Percentiles rank a stretch among this genome's conserved stretches.
Evolutionary conservation across 2,797 vertebrate genomes (phyloP).

Genomic region (Amphiprion clarkii): DNA sequence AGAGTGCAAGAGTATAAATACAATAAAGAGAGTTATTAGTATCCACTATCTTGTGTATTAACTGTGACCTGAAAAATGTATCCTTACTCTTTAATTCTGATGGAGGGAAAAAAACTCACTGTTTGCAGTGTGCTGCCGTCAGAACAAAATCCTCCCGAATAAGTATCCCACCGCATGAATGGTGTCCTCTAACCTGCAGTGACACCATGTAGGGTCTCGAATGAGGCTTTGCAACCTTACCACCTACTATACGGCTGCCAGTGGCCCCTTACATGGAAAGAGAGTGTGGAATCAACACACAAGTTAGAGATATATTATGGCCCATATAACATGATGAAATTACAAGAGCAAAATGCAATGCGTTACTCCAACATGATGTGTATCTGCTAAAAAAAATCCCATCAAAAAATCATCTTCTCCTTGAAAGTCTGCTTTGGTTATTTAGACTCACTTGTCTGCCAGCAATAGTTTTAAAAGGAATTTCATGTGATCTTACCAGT

Average conservation of each 20-base stretch:
- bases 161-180: constrained; percentile 78
- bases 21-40: too few species aligned
- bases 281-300: neutral
- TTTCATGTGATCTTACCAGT: constrained; percentile 60
- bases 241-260: constrained; percentile 73
- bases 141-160: constrained; percentile 79
- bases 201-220: constrained; percentile 84
- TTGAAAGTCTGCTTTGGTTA: neutral
- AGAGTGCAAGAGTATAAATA: too few species aligned
- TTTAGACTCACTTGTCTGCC: neutral
- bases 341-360: neutral
- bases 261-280: constrained; percentile 60
- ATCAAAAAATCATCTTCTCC: too few species aligned
- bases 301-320: neutral
- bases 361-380: neutral
- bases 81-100: too few species aligned
- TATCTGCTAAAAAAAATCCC: neutral
- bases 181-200: constrained; percentile 16
- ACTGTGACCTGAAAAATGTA: too few species aligned
- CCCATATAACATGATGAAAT: neutral
- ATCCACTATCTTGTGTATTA: too few species aligned
- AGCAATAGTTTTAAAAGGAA: neutral
- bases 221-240: constrained; percentile 71
- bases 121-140: constrained; percentile 76
- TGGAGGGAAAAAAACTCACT: constrained; percentile 50